Conservation (phyloP, 2,888 invertebrate genomes). For the Mythimna impura region DNA sequence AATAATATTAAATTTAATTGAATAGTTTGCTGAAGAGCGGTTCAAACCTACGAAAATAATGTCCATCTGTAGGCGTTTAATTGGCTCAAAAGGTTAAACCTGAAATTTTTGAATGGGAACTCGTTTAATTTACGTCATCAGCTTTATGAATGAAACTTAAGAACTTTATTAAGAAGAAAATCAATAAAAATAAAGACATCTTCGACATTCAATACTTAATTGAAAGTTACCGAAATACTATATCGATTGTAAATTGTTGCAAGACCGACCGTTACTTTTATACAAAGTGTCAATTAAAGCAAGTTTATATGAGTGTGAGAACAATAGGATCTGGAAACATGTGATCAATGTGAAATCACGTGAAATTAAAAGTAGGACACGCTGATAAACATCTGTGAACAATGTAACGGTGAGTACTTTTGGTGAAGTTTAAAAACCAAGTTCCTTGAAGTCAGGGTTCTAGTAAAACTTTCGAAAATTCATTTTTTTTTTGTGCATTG, state of each 20-base stretch:
- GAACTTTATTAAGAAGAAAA: not conserved
- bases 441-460: too few species aligned
- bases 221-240: constrained; percentile 43
- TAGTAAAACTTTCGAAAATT: too few species aligned
- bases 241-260: constrained; percentile 43
- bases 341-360: constrained; percentile 49
- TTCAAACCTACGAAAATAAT: not conserved
- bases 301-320: constrained; percentile 65
- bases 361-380: constrained; percentile 72
- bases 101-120: not conserved
- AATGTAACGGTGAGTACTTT: constrained; percentile 51
- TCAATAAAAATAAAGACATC: constrained; percentile 5
- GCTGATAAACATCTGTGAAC: constrained; percentile 71
- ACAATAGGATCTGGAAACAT: constrained; percentile 67
- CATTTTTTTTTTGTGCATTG: too few species aligned
- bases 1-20: too few species aligned
- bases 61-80: not conserved
- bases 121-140: not conserved
- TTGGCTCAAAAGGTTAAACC: not conserved
- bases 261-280: constrained; percentile 59
- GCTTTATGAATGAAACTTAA: not conserved
- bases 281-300: constrained; percentile 74
- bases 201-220: constrained; percentile 25
- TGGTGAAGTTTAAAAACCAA: not conserved
- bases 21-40: not conserved